A percentile compares a stretch with the other conserved stretches of the same genome.
Conservation (phyloP, 92 coral and sea anemone species). For the Virgularia gustaviana region DNA sequence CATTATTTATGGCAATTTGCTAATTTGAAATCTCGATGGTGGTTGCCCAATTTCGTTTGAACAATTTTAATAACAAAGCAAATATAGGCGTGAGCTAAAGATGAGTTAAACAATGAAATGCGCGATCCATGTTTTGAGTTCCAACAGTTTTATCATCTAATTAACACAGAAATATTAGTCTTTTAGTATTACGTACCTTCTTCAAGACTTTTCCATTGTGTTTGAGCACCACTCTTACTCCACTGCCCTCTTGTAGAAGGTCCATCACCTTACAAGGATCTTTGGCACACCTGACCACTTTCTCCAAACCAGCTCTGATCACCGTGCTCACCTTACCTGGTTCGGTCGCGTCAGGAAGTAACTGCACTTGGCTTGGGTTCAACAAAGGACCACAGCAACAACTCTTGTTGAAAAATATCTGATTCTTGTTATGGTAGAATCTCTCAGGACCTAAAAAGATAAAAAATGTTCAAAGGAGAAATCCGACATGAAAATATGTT, state of each 20-base stretch:
- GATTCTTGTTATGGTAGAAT: constrained; percentile 97
- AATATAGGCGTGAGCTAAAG: no score
- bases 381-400: constrained; percentile 93
- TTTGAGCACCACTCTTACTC: constrained; percentile 80
- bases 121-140: no score
- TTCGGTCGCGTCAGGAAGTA: constrained; percentile 94
- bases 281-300: constrained; percentile 90
- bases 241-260: constrained; percentile 98
- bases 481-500: background rate
- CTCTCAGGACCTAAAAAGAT: constrained; percentile 81
- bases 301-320: constrained; percentile 86
- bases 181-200: constrained; percentile 53
- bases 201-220: constrained; percentile 89
- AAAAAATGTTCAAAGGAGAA: background rate
- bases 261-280: constrained; percentile 95
- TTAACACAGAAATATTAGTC: no score
- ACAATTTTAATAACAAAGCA: no score
- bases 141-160: no score
- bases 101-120: no score
- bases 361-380: constrained; percentile 85
- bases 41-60: no score
- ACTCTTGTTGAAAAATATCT: constrained; percentile 91
- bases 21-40: no score
- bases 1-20: no score
- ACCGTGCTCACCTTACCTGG: constrained; percentile 97